phyloP scores from a whole-genome alignment of 1,140 invertebrate genomes.

The Cydia amplana region DNA sequence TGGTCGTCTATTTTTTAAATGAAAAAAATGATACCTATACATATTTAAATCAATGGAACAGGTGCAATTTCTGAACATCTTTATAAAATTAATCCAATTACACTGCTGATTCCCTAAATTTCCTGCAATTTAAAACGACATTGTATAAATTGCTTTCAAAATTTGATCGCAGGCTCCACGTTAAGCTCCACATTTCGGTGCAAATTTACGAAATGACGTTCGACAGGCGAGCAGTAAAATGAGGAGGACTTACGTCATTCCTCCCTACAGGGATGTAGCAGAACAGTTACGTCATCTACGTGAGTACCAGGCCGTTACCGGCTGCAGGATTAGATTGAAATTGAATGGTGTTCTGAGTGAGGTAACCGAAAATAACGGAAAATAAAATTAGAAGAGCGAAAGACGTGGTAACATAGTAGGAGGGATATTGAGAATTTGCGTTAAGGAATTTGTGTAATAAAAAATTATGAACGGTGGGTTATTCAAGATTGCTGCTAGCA shows the following conservation, averaged over 20 bases:
- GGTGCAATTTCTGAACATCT: neutral
- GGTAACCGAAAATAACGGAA: neutral
- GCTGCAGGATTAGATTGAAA: slow-evolving; percentile 59
- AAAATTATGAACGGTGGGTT: slow-evolving; percentile 9
- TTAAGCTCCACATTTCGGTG: slow-evolving; percentile 45
- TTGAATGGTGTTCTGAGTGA: slow-evolving; percentile 52
- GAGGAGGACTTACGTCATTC: slow-evolving; percentile 48
- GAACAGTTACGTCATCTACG: slow-evolving; percentile 46
- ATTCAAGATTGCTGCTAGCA: neutral
- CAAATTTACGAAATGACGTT: slow-evolving; percentile 45
- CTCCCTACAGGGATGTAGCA: slow-evolving; percentile 35
- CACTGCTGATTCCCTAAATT: slow-evolving; percentile 12
- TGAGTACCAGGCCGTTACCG: slow-evolving; percentile 37
- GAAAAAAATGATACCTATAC: too few species aligned
- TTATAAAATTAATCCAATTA: slow-evolving; percentile 25
- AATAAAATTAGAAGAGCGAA: slow-evolving; percentile 17
- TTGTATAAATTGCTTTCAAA: slow-evolving; percentile 25
- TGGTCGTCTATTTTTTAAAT: too few species aligned
- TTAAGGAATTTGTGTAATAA: neutral
- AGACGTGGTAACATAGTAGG: slow-evolving; percentile 17
- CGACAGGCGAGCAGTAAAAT: slow-evolving; percentile 38
- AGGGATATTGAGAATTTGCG: neutral
- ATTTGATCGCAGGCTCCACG: slow-evolving; percentile 45
- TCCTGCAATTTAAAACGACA: slow-evolving; percentile 20
- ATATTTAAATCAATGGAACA: too few species aligned